Evolutionary conservation across 92 coral and sea anemone genomes (phyloP).

Genomic region (Porites lobata): DNA sequence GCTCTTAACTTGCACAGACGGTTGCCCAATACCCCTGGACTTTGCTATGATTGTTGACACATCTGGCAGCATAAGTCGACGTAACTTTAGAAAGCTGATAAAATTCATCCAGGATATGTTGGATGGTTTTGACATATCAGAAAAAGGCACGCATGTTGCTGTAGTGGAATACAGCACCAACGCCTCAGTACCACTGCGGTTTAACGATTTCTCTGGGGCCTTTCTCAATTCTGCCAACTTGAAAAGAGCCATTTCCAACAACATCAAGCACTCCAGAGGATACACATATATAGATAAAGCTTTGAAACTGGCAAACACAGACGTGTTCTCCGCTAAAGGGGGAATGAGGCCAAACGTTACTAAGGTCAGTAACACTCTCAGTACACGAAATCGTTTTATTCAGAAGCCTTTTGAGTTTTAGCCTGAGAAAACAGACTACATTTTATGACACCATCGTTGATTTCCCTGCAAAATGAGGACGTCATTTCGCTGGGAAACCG

Average conservation of each 20-base stretch:
- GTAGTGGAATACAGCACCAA: constrained; percentile 31
- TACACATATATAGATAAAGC: constrained; percentile 31
- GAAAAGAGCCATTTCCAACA: background rate
- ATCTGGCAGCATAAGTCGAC: constrained; percentile 71
- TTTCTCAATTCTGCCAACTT: constrained; percentile 27
- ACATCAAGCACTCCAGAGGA: constrained; percentile 6
- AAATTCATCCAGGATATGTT: constrained; percentile 29
- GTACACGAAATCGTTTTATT: too few relatives aligned
- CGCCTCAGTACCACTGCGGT: background rate
- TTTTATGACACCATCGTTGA: too few relatives aligned
- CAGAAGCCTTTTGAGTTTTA: too few relatives aligned
- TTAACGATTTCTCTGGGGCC: constrained; percentile 24
- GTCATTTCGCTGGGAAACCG: too few relatives aligned
- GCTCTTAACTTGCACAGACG: constrained; percentile 21
- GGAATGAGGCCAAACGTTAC: constrained; percentile 45
- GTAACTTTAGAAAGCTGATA: constrained; percentile 43
- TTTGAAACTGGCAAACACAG: constrained; percentile 16
- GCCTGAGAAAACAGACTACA: too few relatives aligned
- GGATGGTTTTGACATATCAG: constrained; percentile 42
- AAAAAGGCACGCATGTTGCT: constrained; percentile 40
- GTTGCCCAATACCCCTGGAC: constrained; percentile 71
- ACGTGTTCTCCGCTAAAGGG: constrained; percentile 16
- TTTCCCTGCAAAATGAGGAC: too few relatives aligned
- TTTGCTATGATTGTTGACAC: constrained; percentile 69
- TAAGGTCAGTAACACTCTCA: constrained; percentile 9